Evolutionary conservation across 2,797 vertebrate genomes (phyloP).

Genomic region (Coregonus sp.): DNA sequence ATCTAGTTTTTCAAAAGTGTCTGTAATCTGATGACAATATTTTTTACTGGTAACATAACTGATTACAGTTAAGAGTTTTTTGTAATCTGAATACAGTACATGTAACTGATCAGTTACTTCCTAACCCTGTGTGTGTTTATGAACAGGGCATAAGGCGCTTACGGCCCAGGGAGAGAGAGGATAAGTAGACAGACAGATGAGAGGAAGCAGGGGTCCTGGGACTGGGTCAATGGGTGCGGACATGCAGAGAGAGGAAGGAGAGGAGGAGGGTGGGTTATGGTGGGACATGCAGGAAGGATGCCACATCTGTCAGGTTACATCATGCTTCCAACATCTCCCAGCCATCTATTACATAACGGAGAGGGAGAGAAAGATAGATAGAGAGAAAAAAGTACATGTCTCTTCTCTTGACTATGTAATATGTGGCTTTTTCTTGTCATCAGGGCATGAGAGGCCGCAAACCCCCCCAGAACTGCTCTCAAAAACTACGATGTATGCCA

Average conservation of each 20-base stretch:
- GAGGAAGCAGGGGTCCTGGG: conserved; percentile 11
- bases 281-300: conserved; percentile 35
- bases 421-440: not conserved
- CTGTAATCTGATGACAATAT: too few species aligned
- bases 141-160: conserved; percentile 26
- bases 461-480: not conserved
- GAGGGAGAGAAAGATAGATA: not conserved
- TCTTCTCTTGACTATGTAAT: not conserved
- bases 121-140: not conserved
- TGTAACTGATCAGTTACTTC: too few species aligned
- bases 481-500: not conserved
- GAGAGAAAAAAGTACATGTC: not conserved
- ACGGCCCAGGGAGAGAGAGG: not conserved
- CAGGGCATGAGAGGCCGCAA: too few species aligned
- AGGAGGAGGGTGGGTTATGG: conserved; percentile 21
- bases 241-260: conserved; percentile 7
- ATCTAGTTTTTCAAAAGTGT: too few species aligned
- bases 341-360: conserved; percentile 7
- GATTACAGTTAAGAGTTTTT: too few species aligned
- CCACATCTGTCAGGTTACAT: conserved; percentile 33
- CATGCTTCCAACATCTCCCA: conserved; percentile 1
- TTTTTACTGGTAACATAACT: too few species aligned
- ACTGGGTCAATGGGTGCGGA: conserved; percentile 16
- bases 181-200: not conserved
- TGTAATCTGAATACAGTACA: too few species aligned